These are phyloP conservation scores for Xiphophorus hellerii DNA, from an alignment of 2,113 vertebrate species.

Conservation along the genomic window DNA sequence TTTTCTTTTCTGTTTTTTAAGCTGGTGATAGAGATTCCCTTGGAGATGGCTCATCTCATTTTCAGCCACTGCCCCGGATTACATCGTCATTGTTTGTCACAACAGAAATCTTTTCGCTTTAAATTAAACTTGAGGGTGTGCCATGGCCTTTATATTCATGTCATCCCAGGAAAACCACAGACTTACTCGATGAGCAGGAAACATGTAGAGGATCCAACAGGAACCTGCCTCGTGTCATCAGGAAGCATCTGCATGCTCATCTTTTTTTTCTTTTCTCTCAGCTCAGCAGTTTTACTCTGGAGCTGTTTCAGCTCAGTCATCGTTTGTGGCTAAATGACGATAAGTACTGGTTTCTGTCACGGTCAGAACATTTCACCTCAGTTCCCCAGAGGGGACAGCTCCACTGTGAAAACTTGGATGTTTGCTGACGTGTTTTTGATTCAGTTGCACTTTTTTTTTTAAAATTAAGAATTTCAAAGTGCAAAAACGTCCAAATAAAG, in stretches of 20 bases:
- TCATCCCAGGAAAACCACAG: not conserved
- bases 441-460: too few relatives aligned
- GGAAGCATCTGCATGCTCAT: conserved; percentile 59
- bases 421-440: not conserved
- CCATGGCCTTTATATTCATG: conserved; percentile 9
- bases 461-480: too few relatives aligned
- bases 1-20: not conserved
- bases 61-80: conserved; percentile 30
- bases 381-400: not conserved
- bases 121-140: conserved; percentile 4
- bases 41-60: conserved; percentile 53
- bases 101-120: conserved; percentile 7
- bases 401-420: not conserved
- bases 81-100: conserved; percentile 19
- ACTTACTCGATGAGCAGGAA: conserved; percentile 2
- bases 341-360: not conserved
- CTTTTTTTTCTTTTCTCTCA: not conserved
- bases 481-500: too few relatives aligned
- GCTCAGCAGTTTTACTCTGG: conserved; percentile 35
- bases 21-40: not conserved
- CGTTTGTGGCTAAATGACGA: conserved; percentile 16
- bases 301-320: conserved; percentile 43
- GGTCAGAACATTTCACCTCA: not conserved
- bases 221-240: conserved; percentile 24
- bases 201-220: conserved; percentile 27